Percentiles rank a stretch among this genome's conserved stretches.
These are phyloP conservation scores for Piaya cayana DNA, from an alignment of 2,113 vertebrate genomes.

Conservation along the genomic window DNA sequence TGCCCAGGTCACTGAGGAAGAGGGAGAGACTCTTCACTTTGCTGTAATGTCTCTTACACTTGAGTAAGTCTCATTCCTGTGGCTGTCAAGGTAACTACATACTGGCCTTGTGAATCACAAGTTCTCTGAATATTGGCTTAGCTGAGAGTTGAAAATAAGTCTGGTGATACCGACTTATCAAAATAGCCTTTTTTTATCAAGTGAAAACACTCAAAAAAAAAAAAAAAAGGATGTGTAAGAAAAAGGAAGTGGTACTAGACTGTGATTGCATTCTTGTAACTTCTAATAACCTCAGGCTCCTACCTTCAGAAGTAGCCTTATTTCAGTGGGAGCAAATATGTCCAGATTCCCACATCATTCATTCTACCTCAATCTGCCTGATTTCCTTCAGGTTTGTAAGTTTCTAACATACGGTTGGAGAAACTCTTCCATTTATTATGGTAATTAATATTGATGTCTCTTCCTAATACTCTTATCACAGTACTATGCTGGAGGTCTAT, in stretches of 20 bases:
- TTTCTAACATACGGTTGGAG: neutral
- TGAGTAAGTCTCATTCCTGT: neutral
- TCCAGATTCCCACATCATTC: neutral
- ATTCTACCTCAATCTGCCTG: neutral
- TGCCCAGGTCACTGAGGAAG: neutral
- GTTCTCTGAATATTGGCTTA: neutral
- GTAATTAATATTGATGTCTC: neutral
- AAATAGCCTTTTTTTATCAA: neutral
- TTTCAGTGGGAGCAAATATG: neutral
- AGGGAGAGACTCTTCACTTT: neutral
- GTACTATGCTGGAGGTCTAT: neutral
- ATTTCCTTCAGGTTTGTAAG: neutral
- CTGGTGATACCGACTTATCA: neutral
- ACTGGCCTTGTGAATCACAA: neutral
- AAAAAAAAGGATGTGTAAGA: neutral
- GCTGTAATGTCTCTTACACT: neutral
- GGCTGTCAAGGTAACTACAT: neutral
- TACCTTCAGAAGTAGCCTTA: neutral
- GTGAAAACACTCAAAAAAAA: neutral
- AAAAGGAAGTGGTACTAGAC: neutral
- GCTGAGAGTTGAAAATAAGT: neutral
- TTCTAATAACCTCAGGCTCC: neutral
- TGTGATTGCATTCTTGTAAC: neutral
- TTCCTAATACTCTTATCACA: neutral
- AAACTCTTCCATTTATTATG: neutral